Conservation (phyloP, 2,888 invertebrate species). For the Notocelia uddmanniana region DNA sequence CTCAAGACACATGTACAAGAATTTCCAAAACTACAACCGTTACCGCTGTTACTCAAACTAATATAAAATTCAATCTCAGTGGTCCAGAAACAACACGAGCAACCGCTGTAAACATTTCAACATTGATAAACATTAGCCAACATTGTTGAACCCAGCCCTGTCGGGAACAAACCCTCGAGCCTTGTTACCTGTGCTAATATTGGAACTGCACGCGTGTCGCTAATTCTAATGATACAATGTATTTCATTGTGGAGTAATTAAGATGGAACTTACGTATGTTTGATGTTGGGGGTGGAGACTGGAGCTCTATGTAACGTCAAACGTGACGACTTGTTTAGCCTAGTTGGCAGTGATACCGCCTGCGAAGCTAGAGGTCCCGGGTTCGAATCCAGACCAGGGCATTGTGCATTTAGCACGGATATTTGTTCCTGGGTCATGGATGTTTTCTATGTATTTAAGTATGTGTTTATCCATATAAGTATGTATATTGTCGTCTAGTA, state of each 20-base stretch:
- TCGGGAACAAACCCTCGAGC: slow-evolving; percentile 16
- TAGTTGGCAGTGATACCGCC: too few relatives aligned
- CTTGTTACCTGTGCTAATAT: slow-evolving; percentile 40
- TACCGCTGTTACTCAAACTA: background rate
- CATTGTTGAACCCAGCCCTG: slow-evolving; percentile 7
- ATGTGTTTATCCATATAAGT: too few relatives aligned
- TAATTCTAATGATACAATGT: slow-evolving; percentile 35
- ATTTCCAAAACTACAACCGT: background rate
- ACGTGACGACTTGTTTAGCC: background rate
- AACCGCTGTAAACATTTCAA: background rate
- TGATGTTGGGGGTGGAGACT: background rate
- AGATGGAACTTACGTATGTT: slow-evolving; percentile 1
- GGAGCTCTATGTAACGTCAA: background rate
- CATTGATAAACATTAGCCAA: slow-evolving; percentile 7
- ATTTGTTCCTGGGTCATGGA: too few relatives aligned
- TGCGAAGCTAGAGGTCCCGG: too few relatives aligned
- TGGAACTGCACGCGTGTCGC: slow-evolving; percentile 27
- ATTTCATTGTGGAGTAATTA: slow-evolving; percentile 17
- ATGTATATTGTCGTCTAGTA: too few relatives aligned
- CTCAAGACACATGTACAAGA: background rate
- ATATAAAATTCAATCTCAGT: slow-evolving; percentile 23
- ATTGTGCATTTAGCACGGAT: too few relatives aligned
- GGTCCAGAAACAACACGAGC: background rate
- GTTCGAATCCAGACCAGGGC: too few relatives aligned
- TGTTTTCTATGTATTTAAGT: too few relatives aligned